Base-by-base conservation (phyloP, 2,113 vertebrate genomes). In the Rhinogobius similis region DNA sequence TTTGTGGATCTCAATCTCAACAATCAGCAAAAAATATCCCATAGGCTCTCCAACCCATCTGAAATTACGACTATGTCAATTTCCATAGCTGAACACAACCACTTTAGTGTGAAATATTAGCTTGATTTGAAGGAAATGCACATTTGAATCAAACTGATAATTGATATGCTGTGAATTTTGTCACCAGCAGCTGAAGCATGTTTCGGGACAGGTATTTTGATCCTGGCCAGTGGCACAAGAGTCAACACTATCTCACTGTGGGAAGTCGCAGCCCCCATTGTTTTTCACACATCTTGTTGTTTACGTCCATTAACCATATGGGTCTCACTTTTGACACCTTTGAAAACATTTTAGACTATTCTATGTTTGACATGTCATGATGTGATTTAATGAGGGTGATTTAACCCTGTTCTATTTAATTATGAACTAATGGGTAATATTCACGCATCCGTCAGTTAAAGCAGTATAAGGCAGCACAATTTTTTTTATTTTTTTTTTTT, bases 271-370 rank as follows among this genome's bases (percentile, higher is more conserved):
- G 78, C 72, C 55, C 1, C 68, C 71, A 72, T 53, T 76, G 4
- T 70, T 68, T 61, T 62, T 41, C 65, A 50, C 71, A 82, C 80
- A 65, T 89, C 86, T 76, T 86, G 82, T 53, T 82, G 81, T 79
- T 82, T 82, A 80, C 59, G 48, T 82, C 72, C 26, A 20, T n/a
- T 64, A 39, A 38, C 6, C 9, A 26, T 75, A 62, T n/a, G 20
- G 32, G 0, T n/a, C 24, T 58, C 55, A 58, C 13, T 29, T 58
- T 41, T 36, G 2, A 41, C 46, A 50, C 9, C 46, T 46, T 50
- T 50, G 46, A 50, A 21, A 50, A 50, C 46, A n/a, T n/a, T 50
- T 50, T 50, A 50, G n/a, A 20, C 46, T 50, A 21, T 50, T 50
- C 46, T 24, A 14, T 55, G 23, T 55, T 55, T 55, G 52, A 23